phyloP scores from a whole-genome alignment of 2,113 vertebrate genomes.

The Numida meleagris region DNA sequence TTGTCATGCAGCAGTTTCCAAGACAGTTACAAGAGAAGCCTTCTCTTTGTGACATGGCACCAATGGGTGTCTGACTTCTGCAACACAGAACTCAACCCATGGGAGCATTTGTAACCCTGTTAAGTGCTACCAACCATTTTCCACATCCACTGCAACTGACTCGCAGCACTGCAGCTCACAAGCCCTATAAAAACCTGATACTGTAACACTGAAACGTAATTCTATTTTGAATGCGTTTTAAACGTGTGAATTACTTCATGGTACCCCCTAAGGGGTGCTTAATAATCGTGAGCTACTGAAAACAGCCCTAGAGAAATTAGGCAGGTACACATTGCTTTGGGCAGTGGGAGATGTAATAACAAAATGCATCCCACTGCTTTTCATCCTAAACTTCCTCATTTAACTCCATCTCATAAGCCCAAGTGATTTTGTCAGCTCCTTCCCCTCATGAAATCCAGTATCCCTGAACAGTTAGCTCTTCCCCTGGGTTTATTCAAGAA shows the following conservation, averaged over 20 bases:
- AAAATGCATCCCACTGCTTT: not conserved
- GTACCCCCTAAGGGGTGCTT: not conserved
- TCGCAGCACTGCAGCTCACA: not conserved
- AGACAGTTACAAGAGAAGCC: not conserved
- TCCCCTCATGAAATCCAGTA: not conserved
- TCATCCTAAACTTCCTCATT: not conserved
- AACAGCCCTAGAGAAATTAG: not conserved
- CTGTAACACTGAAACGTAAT: not conserved
- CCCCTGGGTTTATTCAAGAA: not conserved
- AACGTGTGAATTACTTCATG: fast-evolving
- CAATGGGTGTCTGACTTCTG: not conserved
- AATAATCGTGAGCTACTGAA: not conserved
- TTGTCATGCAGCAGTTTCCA: not conserved
- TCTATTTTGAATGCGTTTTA: not conserved
- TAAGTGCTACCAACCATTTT: not conserved
- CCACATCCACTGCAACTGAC: not conserved
- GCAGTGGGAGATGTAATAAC: not conserved
- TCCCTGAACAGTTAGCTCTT: not conserved
- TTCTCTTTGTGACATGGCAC: not conserved
- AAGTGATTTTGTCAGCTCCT: not conserved
- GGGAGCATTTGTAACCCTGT: not conserved
- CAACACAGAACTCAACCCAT: not conserved
- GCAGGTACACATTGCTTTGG: not conserved
- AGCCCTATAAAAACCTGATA: not conserved
- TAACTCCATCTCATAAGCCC: not conserved